Base-by-base conservation (phyloP, 2,797 vertebrate genomes). In the Parauchenoglanis ngamensis region DNA sequence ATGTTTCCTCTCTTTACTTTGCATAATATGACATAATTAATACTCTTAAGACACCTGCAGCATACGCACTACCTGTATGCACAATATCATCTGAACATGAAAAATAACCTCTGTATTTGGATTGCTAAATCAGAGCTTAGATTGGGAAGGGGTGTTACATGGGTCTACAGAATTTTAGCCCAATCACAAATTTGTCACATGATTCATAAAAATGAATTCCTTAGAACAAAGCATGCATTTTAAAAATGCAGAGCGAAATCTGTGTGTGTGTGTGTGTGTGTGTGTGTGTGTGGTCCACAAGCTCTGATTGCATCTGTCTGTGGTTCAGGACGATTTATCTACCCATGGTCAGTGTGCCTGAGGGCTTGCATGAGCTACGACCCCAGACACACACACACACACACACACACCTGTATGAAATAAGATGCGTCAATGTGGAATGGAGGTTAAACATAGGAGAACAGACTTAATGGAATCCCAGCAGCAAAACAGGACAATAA, bases 261-360 rank as follows among this genome's bases (percentile, higher is more conserved):
- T 65, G 80, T 72, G 72, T 63, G 77, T 94, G 95, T 95, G 72
- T 75, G 72, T 75, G 73, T 75, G 73, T 77, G 46, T n/a, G 73
- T 54, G 75, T 68, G 65, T 31, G 72, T 46, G 83, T 54, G 82
- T 56, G 31, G 95, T 95, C 94, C 94, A 88, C 59, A 65, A 92
- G 92, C 92, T 91, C 92, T 95, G 95, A 96, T 95, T 95, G 94
- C 95, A 95, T 95, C 95, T 94, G 94, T 94, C 93, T 91, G 90
- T 89, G 92, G 91, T 88, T 88, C 83, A 61, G 83, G 86, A 88
- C 90, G 93, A 96, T 96, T 95, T 96, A 96, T 93, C 91, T 89
- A 90, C 83, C 92, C 92, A 91, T 91, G 93, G 94, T 93, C 94
- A 93, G 92, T 83, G 91, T 93, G 93, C 90, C 88, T 79, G 88